phyloP scores from a whole-genome alignment of 53 echinoderm and acorn worm genomes.

The Glandiceps talaboti region DNA sequence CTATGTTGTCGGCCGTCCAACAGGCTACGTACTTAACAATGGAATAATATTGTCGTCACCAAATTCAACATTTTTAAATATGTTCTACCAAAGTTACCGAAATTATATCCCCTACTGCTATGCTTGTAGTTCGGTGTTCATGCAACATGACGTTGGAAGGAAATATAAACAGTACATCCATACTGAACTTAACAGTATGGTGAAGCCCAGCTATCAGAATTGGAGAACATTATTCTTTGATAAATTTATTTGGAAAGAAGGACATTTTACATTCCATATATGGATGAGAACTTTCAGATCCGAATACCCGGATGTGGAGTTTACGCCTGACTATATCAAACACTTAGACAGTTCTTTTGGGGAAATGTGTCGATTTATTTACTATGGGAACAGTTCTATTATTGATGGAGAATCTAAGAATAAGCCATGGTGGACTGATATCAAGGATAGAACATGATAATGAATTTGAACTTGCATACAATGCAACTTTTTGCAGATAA shows the following conservation, averaged over 20 bases:
- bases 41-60: background rate
- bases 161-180: background rate
- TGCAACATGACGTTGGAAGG: background rate
- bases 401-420: background rate
- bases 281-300: background rate
- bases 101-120: background rate
- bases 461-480: no score
- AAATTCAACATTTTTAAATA: background rate
- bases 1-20: background rate
- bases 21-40: background rate
- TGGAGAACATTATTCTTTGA: background rate
- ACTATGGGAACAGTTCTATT: background rate
- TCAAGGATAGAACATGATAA: background rate
- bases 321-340: background rate
- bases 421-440: background rate
- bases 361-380: background rate
- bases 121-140: background rate
- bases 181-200: background rate
- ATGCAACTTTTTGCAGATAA: background rate
- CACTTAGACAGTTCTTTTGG: background rate
- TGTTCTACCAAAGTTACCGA: background rate
- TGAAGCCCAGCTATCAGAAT: background rate
- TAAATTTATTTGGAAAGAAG: background rate
- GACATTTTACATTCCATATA: background rate
- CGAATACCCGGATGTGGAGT: background rate